A percentile compares a stretch with the other conserved stretches of the same genome.
Conservation (phyloP, 2,113 vertebrate genomes). For the Oncorhynchus clarkii region DNA sequence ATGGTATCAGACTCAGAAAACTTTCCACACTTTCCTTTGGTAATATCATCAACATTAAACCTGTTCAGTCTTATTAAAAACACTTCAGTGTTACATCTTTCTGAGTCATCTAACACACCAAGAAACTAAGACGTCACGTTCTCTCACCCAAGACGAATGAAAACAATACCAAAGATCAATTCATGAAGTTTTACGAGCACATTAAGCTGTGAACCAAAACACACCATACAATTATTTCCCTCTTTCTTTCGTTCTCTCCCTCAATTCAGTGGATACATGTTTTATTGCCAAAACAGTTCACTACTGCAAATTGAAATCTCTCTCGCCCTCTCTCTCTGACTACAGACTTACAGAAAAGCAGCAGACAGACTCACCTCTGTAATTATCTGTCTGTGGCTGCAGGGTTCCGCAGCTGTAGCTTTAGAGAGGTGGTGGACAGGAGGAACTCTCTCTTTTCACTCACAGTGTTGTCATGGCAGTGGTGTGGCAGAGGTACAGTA, state of each 20-base stretch:
- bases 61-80: background rate
- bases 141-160: background rate
- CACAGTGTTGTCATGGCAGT: slow-evolving; percentile 30
- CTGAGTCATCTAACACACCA: background rate
- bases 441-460: background rate
- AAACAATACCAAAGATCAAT: background rate
- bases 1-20: slow-evolving; percentile 1
- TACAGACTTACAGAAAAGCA: background rate
- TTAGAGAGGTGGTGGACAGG: background rate
- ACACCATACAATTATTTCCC: background rate
- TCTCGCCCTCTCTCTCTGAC: background rate
- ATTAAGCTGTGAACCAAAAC: too few relatives aligned
- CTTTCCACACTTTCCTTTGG: slow-evolving; percentile 11
- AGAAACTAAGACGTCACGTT: background rate
- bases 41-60: background rate
- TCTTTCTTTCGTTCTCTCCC: background rate
- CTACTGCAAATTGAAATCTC: too few relatives aligned
- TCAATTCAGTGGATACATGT: too few relatives aligned
- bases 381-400: background rate
- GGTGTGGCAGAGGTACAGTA: background rate
- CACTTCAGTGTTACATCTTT: background rate
- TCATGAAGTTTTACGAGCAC: background rate
- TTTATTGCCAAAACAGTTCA: too few relatives aligned
- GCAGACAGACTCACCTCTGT: slow-evolving; percentile 1
- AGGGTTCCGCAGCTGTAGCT: background rate